Base-by-base conservation (phyloP, 2,888 invertebrate species). In the Saturnia pavonia region DNA sequence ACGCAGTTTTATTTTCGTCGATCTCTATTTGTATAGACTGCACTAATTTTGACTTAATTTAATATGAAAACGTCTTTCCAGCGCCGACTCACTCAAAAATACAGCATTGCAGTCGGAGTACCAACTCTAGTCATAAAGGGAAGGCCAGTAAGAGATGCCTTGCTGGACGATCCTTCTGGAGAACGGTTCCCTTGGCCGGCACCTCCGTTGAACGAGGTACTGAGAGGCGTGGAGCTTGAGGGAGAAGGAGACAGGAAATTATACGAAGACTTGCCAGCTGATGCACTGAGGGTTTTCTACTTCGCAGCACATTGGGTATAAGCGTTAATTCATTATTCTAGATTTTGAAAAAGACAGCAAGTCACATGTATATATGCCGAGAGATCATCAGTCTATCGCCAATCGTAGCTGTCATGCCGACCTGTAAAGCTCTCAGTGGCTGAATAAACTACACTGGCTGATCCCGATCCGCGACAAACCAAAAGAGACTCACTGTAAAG, bases 281-380 rank as follows among this genome's bases (percentile, higher is more conserved):
- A 95, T 77, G 88, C 90, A 1, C 94, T 97, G 70, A 96, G 96
- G 81, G 97, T 97, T 60, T 95, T 98, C 80, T 97, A 97, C 85
- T 98, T 98, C 88, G 97, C 97, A 72, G 98, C 98, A 27, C 96
- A 97, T 87, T 98, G 98, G 98, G 98, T 98, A 90, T 94, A 95
- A 87, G 14, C 12, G 4, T 60, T 60, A 22, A 12, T 60, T 54
- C 22, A 54, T 1, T 54, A 54, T 1, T 54, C 2, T 22, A 48
- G 48, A 19, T 48, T 48, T 48, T 45, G 14, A 45, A 12, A 14
- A 45, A 45, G 45, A 14, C n/a, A n/a, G n/a, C n/a, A n/a, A n/a
- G n/a, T n/a, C n/a, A n/a, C n/a, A n/a, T n/a, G n/a, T n/a, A n/a
- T n/a, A n/a, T n/a, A n/a, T n/a, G n/a, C n/a, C n/a, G n/a, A n/a